phyloP scores from a whole-genome alignment of 2,113 vertebrate genomes.

The Hipposideros armiger region DNA sequence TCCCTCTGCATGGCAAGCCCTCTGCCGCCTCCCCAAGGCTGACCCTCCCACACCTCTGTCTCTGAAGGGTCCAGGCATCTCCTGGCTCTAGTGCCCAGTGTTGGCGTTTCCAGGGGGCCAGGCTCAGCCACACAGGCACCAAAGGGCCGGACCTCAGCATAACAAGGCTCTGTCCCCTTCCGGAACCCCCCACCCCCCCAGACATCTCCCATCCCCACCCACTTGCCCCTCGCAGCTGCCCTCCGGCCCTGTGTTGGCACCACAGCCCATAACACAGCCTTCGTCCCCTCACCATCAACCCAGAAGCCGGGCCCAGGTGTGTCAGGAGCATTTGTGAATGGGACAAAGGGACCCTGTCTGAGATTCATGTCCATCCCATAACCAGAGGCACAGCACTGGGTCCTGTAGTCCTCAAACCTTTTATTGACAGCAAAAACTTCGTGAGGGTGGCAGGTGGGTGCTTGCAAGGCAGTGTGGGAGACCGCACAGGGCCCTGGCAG shows the following conservation, averaged over 20 bases:
- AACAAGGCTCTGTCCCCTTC: not conserved
- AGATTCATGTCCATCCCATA: not conserved
- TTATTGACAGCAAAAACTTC: slow-evolving; percentile 67
- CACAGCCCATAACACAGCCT: not conserved
- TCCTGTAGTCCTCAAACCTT: slow-evolving; percentile 26
- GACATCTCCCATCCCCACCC: not conserved
- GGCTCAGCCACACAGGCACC: not conserved
- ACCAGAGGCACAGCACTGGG: not conserved
- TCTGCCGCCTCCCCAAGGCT: not conserved
- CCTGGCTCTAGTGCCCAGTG: not conserved
- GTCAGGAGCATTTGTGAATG: fast-evolving
- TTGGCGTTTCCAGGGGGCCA: not conserved
- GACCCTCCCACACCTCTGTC: not conserved
- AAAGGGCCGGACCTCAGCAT: not conserved
- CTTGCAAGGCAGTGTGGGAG: not conserved
- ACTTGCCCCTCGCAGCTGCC: not conserved
- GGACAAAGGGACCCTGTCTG: not conserved
- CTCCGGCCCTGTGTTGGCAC: not conserved
- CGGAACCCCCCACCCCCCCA: too few species aligned
- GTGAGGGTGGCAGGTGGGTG: not conserved
- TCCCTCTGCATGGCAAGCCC: not conserved
- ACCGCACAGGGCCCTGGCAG: not conserved
- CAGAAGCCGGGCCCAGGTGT: not conserved
- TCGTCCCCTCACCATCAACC: not conserved
- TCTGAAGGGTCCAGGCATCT: not conserved